Evolutionary conservation across 2,113 vertebrate genomes (phyloP), one percentile per base, ranked within the genome.

Genomic region (Collichthys lucidus): DNA sequence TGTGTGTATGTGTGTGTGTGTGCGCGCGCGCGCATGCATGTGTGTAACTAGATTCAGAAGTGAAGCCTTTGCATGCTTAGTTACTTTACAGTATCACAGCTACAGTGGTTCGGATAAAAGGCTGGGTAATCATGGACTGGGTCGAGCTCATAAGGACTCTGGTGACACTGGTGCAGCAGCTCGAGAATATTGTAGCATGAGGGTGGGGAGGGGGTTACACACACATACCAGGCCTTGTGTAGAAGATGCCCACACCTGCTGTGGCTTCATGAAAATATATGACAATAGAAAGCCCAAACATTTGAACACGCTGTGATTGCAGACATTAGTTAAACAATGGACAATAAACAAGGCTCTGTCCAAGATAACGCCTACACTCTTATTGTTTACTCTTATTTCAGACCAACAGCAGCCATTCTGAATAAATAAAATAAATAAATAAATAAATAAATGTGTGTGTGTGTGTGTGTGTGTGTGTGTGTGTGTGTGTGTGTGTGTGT

Each of bases 331-430:
- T 42, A 56, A 74, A 68, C 65, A 57, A 57, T 66, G 56, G 57
- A 86, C 74, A 81, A 68, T 80, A 81, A 86, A 68, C 62, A 62
- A 15, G 4, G 20, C 17, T 67, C 19, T 56, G 68, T 81, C 67
- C 67, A 81, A 77, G 47, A 22, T 17, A 19, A 60, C 78, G 4
- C 68, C 78, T 74, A 78, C 81, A 17, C 40, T 8, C 20, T n/a
- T 15, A 75, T 56, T 71, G 59, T 61, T 79, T 8, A 11, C 26
- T 69, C 22, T 16, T 35, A 11, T 49, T 57, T 29, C 31, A 74
- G 53, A 67, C 4, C 19, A 56, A 22, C n/a, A 69, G 8, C 44
- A 19, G 49, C 40, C 11, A 44, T 68, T 22, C 22, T 3, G 2
- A 49, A n/a, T n/a, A 50, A 15, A 49, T 35, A 50, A 44, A 42